Evolutionary conservation across 1,140 invertebrate species (phyloP).

Genomic region (Anastatus disparis): DNA sequence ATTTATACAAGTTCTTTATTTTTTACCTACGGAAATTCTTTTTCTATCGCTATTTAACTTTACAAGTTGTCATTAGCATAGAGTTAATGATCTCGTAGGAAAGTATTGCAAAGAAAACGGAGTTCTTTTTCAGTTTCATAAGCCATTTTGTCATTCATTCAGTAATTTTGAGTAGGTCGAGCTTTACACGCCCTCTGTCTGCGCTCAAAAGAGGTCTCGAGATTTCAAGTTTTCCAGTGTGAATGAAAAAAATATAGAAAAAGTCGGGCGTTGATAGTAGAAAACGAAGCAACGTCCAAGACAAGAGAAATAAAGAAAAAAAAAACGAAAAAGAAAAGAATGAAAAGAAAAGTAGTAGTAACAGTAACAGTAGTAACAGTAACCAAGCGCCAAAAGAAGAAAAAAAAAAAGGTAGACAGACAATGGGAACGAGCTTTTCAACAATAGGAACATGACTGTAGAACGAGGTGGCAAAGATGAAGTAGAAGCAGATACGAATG

Average conservation of each 20-base stretch:
- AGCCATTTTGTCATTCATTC: neutral
- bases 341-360: neutral
- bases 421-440: conserved; percentile 45
- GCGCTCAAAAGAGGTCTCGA: conserved; percentile 5
- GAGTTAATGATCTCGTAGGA: conserved; percentile 3
- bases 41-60: no score
- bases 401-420: conserved; percentile 33
- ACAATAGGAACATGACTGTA: conserved; percentile 47
- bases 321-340: neutral
- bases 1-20: no score
- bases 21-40: no score
- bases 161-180: neutral
- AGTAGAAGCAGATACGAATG: conserved; percentile 40
- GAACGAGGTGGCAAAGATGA: conserved; percentile 47
- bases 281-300: neutral
- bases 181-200: no score
- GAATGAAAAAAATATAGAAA: conserved; percentile 25
- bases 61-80: no score
- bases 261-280: conserved; percentile 21
- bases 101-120: neutral
- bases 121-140: neutral
- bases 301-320: neutral
- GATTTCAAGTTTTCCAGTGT: neutral
- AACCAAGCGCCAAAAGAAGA: neutral
- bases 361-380: neutral